Base-by-base conservation (phyloP, 1,140 invertebrate genomes). In the Drosophila subobscura region DNA sequence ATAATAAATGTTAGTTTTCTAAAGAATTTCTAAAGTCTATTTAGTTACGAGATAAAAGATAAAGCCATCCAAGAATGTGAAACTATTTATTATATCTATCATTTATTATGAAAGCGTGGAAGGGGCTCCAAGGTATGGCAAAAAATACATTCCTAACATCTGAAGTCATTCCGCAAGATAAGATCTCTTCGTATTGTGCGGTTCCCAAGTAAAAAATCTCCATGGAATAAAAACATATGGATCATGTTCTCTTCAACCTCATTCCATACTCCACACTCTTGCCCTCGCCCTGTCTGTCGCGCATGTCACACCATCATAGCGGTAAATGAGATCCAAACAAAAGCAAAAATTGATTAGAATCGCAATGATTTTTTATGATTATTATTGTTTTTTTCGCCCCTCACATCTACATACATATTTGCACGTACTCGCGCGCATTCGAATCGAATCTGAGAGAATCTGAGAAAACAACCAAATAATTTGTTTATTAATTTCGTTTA, bases 401-500 rank as follows among this genome's bases (percentile, higher is more conserved):
- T 3, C 33, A 0, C 10, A 20, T 20, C 16, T 20, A 1, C 1
- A 1, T 20, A 79, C 65, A 68, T 68, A 61, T 70, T 80, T 61
- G 52, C 52, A 66, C 61, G 73, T 76, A 64, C 61, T 27, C 52
- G 56, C 55, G 29, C 78, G 68, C 64, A 65, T 68, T 68, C 56
- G 33, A 61, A 72, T 33, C 33, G 10, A 23, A 54, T 55, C 40
- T 57, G 46, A 40, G 23, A 41, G 46, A 25, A 40, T 14, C 29
- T 12, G 10, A 37, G 40, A 52, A 54, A 55, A 78, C 42, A 65
- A 54, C 59, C 42, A 52, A 71, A 80, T 81, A 77, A 80, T 80
- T 80, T 80, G 78, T 80, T 80, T 80, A 80, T 81, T 83, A 80
- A 80, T 80, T 83, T 68, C 52, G 51, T 78, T 73, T 68, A 73